Percentiles rank a stretch among this genome's conserved stretches.
These are phyloP conservation scores for Henicopernis longicauda DNA, from an alignment of 2,113 vertebrate genomes.

Conservation along the genomic window DNA sequence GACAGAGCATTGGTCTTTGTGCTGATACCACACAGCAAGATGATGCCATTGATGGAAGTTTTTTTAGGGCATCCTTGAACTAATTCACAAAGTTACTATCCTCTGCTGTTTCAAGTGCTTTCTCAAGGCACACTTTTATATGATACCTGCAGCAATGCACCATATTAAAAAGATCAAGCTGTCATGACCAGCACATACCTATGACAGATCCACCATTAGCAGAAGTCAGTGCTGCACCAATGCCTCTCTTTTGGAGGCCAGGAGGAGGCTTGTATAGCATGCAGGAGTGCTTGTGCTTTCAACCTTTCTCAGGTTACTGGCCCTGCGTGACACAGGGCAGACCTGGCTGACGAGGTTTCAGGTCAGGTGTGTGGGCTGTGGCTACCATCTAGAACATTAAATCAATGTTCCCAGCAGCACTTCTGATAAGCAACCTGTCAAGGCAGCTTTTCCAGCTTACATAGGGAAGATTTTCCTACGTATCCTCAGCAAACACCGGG, in stretches of 20 bases:
- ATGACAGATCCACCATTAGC: background rate
- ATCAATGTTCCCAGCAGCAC: background rate
- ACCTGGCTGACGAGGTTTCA: background rate
- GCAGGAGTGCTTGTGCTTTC: background rate
- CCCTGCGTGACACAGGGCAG: background rate
- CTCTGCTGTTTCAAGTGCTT: background rate
- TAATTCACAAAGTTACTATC: background rate
- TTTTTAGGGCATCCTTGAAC: background rate
- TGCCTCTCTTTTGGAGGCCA: background rate
- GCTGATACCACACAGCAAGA: background rate
- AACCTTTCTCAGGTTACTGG: background rate
- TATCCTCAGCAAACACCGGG: background rate
- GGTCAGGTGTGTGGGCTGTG: background rate
- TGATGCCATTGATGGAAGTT: background rate
- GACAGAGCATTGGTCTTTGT: background rate
- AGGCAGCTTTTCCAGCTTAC: background rate
- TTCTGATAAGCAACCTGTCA: background rate
- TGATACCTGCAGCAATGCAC: background rate
- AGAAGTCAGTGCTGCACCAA: background rate
- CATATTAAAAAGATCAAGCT: background rate
- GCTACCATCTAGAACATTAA: background rate
- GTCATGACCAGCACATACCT: background rate
- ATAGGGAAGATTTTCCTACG: background rate
- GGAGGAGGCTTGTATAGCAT: rapidly evolving
- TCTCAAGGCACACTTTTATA: background rate